phyloP scores from a whole-genome alignment of 2,888 invertebrate species.

The Cephus sareptanus region DNA sequence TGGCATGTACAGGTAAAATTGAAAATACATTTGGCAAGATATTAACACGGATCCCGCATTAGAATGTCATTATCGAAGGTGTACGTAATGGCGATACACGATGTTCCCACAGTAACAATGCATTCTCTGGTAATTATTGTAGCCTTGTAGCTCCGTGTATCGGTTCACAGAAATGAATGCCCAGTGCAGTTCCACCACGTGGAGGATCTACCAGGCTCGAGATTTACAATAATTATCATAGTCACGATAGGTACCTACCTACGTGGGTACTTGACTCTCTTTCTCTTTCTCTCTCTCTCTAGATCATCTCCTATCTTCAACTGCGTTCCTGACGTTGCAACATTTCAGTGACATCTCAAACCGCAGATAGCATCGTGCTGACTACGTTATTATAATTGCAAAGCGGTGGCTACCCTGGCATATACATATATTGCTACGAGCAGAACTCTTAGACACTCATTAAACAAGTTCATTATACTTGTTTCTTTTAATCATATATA shows the following conservation, averaged over 20 bases:
- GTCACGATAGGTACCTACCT: background rate
- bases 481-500: constrained; percentile 16
- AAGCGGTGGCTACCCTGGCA: constrained; percentile 27
- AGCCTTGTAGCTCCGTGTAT: constrained; percentile 11
- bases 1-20: background rate
- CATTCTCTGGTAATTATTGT: constrained; percentile 19
- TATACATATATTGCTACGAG: constrained; percentile 18
- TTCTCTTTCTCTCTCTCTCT: background rate
- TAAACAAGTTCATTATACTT: constrained; percentile 47
- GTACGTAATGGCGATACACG: background rate
- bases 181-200: background rate
- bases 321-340: constrained; percentile 29
- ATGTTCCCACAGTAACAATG: constrained; percentile 18
- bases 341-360: constrained; percentile 33
- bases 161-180: constrained; percentile 10
- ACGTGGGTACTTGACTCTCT: constrained; percentile 5
- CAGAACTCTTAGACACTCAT: constrained; percentile 31
- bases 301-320: background rate
- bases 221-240: background rate
- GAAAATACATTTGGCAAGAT: background rate
- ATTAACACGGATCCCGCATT: constrained; percentile 9
- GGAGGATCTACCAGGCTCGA: background rate
- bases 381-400: constrained; percentile 44
- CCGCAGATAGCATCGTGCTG: constrained; percentile 38
- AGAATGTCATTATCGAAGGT: constrained; percentile 7